Evolutionary conservation across 2,113 vertebrate species (phyloP).

Genomic region (Myiagra hebetior): DNA sequence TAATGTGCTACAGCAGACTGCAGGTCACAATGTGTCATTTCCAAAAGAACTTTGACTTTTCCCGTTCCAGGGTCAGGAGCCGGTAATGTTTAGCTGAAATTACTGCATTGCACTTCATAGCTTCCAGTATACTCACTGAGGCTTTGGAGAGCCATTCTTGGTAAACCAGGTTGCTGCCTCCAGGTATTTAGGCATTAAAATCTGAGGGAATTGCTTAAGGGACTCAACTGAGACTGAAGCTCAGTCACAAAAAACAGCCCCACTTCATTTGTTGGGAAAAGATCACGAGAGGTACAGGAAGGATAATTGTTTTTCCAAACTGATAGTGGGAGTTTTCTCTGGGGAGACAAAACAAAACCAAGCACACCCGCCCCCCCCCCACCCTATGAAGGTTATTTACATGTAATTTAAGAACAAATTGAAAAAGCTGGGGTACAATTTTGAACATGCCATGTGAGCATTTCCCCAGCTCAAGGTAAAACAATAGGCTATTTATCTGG

Average conservation of each 20-base stretch:
- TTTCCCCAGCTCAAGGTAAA: neutral
- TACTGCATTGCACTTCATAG: neutral
- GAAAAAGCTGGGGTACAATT: neutral
- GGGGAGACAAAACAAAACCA: neutral
- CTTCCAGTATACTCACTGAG: neutral
- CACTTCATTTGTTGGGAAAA: neutral
- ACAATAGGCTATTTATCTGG: neutral
- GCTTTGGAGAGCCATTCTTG: neutral
- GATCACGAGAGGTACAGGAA: neutral
- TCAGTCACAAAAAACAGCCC: neutral
- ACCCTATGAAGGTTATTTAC: neutral
- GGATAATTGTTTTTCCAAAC: constrained; percentile 22
- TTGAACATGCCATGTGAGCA: neutral
- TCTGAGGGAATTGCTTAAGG: neutral
- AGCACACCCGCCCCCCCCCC: accelerated
- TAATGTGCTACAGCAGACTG: constrained; percentile 66
- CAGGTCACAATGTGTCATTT: constrained; percentile 64
- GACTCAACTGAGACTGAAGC: neutral
- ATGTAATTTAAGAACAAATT: neutral
- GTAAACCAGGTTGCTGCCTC: neutral
- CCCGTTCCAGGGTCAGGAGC: constrained; percentile 50
- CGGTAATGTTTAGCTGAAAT: constrained; percentile 46
- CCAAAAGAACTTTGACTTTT: constrained; percentile 60
- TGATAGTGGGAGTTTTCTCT: neutral
- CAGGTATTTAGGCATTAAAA: neutral